These are phyloP conservation scores for Pogona vitticeps DNA, from an alignment of 2,113 vertebrate genomes.

Conservation along the genomic window DNA sequence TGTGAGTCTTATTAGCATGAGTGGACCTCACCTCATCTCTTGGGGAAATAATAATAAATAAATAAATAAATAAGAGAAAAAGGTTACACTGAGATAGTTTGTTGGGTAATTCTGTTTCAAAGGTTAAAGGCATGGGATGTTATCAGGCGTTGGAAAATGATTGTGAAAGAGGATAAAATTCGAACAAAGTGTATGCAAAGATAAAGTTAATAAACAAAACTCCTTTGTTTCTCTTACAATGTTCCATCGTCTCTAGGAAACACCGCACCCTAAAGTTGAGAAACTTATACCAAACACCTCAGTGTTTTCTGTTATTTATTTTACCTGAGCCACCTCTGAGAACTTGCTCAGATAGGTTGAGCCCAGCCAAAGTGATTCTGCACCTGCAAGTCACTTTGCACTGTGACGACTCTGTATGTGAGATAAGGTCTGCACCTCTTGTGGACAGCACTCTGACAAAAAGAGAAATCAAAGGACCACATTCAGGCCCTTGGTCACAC, in stretches of 20 bases:
- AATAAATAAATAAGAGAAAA: not conserved
- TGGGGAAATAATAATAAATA: conserved; percentile 1
- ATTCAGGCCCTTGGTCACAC: too few relatives aligned
- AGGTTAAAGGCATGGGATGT: conserved; percentile 61
- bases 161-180: conserved; percentile 69
- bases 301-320: conserved; percentile 27
- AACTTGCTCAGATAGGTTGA: not conserved
- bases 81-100: conserved; percentile 67
- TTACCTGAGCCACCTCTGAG: conserved; percentile 9
- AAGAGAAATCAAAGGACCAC: not conserved
- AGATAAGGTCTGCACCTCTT: not conserved
- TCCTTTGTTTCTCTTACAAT: conserved; percentile 34
- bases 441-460: too few relatives aligned
- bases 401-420: too few relatives aligned
- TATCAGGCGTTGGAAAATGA: conserved; percentile 63
- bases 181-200: conserved; percentile 47
- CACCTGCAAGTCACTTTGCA: not conserved
- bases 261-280: conserved; percentile 14
- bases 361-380: not conserved
- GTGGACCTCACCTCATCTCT: conserved; percentile 68
- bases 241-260: conserved; percentile 44
- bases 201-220: conserved; percentile 51
- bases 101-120: conserved; percentile 62
- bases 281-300: conserved; percentile 18
- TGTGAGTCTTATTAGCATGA: conserved; percentile 67